phyloP scores from a whole-genome alignment of 2,888 invertebrate genomes.

The Ormyrus thymus region DNA sequence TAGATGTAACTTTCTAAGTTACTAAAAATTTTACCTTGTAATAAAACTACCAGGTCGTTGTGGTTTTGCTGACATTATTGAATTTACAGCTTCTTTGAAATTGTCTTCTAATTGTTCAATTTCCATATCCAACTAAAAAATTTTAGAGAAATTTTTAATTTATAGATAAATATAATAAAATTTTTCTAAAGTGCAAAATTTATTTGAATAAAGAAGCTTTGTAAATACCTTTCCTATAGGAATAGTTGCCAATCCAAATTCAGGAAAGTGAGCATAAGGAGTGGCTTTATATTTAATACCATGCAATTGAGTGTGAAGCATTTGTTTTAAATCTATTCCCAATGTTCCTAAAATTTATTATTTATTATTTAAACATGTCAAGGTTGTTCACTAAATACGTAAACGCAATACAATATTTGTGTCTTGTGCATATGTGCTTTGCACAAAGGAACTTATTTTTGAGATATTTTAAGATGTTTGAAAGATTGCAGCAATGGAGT shows the following conservation, averaged over 20 bases:
- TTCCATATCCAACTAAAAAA: conserved; percentile 81
- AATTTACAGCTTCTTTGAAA: conserved; percentile 80
- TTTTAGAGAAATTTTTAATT: not conserved
- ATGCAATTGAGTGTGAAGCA: conserved; percentile 81
- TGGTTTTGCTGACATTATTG: conserved; percentile 81
- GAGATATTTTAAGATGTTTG: too few relatives aligned
- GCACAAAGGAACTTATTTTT: too few relatives aligned
- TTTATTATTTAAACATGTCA: too few relatives aligned
- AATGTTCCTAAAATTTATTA: conserved; percentile 78
- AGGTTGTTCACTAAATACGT: too few relatives aligned
- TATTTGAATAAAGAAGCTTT: not conserved
- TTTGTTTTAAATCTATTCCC: conserved; percentile 78
- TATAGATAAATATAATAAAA: conserved; percentile 37
- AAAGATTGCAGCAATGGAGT: too few relatives aligned
- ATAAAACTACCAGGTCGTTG: conserved; percentile 84
- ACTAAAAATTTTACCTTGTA: conserved; percentile 76
- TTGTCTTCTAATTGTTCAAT: conserved; percentile 83
- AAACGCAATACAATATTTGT: too few relatives aligned
- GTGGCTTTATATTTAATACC: conserved; percentile 83
- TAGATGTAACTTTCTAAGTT: not conserved
- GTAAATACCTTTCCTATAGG: conserved; percentile 83
- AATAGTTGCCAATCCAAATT: conserved; percentile 82
- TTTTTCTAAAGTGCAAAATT: conserved; percentile 26
- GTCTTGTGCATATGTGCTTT: too few relatives aligned
- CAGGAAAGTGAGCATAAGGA: conserved; percentile 83